A percentile compares a stretch with the other conserved stretches of the same genome.
These are phyloP conservation scores for Gastracanthus pulcherrimus DNA, from an alignment of 2,888 invertebrate species.

Conservation along the genomic window DNA sequence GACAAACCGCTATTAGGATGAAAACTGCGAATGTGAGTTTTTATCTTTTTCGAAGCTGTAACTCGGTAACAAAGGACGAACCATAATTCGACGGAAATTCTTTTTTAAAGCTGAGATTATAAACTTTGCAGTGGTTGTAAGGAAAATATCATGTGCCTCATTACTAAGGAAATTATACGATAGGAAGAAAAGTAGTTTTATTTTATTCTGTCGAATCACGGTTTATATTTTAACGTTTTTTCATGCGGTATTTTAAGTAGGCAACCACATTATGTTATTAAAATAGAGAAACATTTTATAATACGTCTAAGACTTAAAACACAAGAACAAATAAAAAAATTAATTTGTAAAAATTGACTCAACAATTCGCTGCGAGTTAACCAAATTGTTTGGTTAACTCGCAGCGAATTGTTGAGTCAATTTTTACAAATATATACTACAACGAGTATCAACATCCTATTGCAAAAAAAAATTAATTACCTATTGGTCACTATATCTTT, in stretches of 20 bases:
- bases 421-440: too few species aligned
- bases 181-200: neutral
- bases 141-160: neutral
- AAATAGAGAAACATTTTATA: too few species aligned
- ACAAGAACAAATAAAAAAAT: too few species aligned
- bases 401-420: too few species aligned
- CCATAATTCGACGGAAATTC: neutral
- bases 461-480: too few species aligned
- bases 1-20: neutral
- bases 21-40: neutral
- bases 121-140: constrained; percentile 16
- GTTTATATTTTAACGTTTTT: neutral
- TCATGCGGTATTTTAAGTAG: neutral
- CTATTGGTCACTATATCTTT: too few species aligned
- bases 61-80: constrained; percentile 10
- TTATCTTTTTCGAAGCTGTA: neutral
- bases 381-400: too few species aligned
- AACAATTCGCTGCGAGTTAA: too few species aligned
- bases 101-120: constrained; percentile 9
- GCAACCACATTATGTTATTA: too few species aligned
- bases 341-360: too few species aligned
- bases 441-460: too few species aligned
- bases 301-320: too few species aligned
- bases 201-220: neutral
- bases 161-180: neutral